phyloP scores from a whole-genome alignment of 2,113 vertebrate species.

The Cryptomyrus ogoouensis region DNA sequence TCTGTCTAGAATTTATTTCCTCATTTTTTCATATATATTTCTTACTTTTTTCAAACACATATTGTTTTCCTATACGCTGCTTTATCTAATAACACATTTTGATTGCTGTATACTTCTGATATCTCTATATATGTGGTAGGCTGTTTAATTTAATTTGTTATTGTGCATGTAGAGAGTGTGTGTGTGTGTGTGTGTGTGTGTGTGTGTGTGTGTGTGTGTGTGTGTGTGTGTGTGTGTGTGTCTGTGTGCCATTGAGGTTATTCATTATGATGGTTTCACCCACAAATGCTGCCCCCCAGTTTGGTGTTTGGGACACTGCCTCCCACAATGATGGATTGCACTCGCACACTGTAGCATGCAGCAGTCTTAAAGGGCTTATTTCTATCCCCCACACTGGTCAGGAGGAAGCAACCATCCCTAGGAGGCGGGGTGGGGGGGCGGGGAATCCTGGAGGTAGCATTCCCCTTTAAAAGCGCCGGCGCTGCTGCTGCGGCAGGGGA shows the following conservation, averaged over 20 bases:
- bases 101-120: not conserved
- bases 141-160: not conserved
- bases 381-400: slow-evolving; percentile 10
- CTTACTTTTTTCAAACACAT: not conserved
- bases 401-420: not conserved
- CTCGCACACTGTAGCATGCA: slow-evolving; percentile 11
- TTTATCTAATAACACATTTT: not conserved
- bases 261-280: slow-evolving; percentile 7
- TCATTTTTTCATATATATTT: not conserved
- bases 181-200: not conserved
- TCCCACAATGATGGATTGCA: slow-evolving; percentile 18
- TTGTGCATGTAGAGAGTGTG: not conserved
- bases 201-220: not conserved
- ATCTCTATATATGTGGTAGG: not conserved
- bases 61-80: not conserved
- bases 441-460: slow-evolving; percentile 57
- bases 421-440: slow-evolving; percentile 18
- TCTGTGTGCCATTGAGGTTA: not conserved
- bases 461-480: slow-evolving; percentile 83
- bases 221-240: not conserved
- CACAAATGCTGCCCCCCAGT: not conserved
- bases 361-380: slow-evolving; percentile 25
- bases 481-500: slow-evolving; percentile 70
- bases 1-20: not conserved
- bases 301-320: slow-evolving; percentile 10